Evolutionary conservation across 2,113 vertebrate genomes (phyloP).

Genomic region (Campylorhamphus procurvoides): DNA sequence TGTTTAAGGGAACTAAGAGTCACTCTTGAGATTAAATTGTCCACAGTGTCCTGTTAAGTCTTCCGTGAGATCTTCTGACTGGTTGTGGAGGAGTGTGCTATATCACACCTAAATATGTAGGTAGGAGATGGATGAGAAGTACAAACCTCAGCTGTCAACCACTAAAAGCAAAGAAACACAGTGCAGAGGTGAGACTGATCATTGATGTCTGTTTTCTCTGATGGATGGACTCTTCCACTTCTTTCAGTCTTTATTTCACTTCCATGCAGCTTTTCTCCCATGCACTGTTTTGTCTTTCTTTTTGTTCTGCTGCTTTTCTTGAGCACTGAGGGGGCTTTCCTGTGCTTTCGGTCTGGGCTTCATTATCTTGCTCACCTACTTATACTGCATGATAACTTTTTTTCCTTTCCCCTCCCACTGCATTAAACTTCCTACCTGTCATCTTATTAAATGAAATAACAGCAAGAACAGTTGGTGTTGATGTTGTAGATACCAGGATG

Average conservation of each 20-base stretch:
- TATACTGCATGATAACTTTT: background rate
- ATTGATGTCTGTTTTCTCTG: background rate
- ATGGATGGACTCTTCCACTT: background rate
- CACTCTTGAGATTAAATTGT: background rate
- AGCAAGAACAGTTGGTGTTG: background rate
- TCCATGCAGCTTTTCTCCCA: background rate
- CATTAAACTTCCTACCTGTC: background rate
- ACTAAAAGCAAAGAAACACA: background rate
- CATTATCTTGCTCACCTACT: background rate
- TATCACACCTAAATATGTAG: background rate
- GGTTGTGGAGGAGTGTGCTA: background rate
- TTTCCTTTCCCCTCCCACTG: background rate
- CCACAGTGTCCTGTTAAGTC: background rate
- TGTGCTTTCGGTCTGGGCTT: background rate
- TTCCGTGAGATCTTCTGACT: background rate
- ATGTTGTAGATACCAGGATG: background rate
- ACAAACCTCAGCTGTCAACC: background rate
- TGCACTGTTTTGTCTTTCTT: background rate
- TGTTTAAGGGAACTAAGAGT: background rate
- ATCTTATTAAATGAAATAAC: background rate
- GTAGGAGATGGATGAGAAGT: background rate
- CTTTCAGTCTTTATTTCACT: background rate
- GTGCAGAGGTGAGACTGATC: background rate
- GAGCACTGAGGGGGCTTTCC: rapidly evolving
- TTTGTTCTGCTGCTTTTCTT: background rate